Percentiles rank a stretch among this genome's conserved stretches.
Evolutionary conservation across 2,888 invertebrate genomes (phyloP).

Genomic region (Sturmia bella): DNA sequence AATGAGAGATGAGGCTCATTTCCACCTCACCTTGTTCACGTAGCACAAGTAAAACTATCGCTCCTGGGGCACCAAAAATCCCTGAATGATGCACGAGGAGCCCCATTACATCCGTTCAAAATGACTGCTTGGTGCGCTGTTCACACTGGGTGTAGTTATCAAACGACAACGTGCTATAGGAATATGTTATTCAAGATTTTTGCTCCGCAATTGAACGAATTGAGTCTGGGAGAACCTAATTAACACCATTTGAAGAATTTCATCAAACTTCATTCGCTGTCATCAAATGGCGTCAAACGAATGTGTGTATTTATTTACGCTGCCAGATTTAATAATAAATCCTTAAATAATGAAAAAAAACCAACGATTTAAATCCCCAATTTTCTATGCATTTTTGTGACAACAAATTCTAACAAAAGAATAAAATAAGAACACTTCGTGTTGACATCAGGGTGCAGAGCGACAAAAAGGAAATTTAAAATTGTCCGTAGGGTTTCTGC

Average conservation of each 20-base stretch:
- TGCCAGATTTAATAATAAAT: conserved; percentile 34
- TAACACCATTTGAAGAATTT: not conserved
- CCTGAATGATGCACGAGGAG: no score
- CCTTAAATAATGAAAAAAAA: not conserved
- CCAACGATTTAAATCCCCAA: not conserved
- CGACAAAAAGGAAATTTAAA: conserved; percentile 26
- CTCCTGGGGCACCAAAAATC: no score
- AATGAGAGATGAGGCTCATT: no score
- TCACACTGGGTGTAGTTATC: no score
- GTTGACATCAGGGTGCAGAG: conserved; percentile 7
- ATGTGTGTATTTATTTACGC: not conserved
- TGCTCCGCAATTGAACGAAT: no score
- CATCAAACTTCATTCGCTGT: not conserved
- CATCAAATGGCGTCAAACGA: conserved; percentile 34
- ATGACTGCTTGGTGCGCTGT: no score
- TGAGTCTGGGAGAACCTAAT: not conserved
- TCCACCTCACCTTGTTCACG: no score
- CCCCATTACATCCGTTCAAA: no score
- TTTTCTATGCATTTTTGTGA: conserved; percentile 5
- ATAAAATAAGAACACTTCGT: not conserved
- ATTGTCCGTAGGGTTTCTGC: conserved; percentile 30
- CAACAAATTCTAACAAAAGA: not conserved
- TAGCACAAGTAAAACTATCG: no score
- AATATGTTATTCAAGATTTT: no score
- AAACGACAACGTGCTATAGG: no score